Base-by-base conservation (phyloP, 2,797 vertebrate genomes). In the Rhabdophis nuchalis region DNA sequence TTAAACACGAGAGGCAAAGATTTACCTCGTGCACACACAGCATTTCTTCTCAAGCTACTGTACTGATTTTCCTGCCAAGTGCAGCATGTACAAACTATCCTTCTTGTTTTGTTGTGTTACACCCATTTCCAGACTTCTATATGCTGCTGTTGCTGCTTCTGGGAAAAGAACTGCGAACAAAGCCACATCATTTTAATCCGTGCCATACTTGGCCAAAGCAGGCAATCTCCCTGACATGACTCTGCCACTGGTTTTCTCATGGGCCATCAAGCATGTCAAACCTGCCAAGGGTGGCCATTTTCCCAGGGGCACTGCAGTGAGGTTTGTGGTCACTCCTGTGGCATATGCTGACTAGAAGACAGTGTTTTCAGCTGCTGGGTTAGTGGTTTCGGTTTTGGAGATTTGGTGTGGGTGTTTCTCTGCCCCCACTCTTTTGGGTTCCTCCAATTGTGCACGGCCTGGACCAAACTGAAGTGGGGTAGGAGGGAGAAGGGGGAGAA, bases 321-420 rank as follows among this genome's bases (percentile, higher is more conserved):
- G 89, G 86, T 93, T 92, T 82, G 86, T 93, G 92, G 92, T 88
- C 82, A 61, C 86, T 61, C 56, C 61, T 93, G 92, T 90, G 92
- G 86, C 87, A 41, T 90, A 86, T 27, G 16, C 53, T 20, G 92
- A 82, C 92, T 88, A 85, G 90, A 72, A 90, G 89, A 88, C 29
- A 60, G 86, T 87, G 89, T 90, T 32, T 93, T 86, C 92, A 87
- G 86, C 32, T 93, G 86, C 86, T 90, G 86, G 92, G 86, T 88
- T 82, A 93, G 68, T 88, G 89, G 92, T 90, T 93, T 90, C 10
- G 25, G 36, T 85, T 87, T 50, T 90, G 64, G 64, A 90, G 85
- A 90, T 36, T 57, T 64, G 46, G 27, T 58, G 52, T 89, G 25
- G 86, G 27, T 58, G 41, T 57, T 89, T 46, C 32, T 32, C 20